A percentile compares a stretch with the other conserved stretches of the same genome.
These are phyloP conservation scores for Parasteatoda tepidariorum DNA, from an alignment of 1,140 invertebrate species.

Conservation along the genomic window DNA sequence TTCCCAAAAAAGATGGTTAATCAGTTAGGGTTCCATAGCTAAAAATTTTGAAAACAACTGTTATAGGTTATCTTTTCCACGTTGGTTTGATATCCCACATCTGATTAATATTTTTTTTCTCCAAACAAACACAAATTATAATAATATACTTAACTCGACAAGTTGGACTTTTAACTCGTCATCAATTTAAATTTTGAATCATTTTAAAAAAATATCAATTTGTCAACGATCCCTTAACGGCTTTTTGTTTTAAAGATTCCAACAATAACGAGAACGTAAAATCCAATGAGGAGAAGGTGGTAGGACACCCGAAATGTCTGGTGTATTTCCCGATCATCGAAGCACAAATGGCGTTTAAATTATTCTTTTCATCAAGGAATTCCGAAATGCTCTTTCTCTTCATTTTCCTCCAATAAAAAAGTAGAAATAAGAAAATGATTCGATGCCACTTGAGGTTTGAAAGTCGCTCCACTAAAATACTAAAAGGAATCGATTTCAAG, in stretches of 20 bases:
- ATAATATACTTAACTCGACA: no score
- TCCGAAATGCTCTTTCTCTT: slow-evolving; percentile 20
- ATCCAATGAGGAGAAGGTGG: not conserved
- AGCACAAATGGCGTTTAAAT: slow-evolving; percentile 57
- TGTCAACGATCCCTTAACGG: not conserved
- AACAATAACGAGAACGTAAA: not conserved
- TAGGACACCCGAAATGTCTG: slow-evolving; percentile 25
- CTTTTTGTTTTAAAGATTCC: not conserved
- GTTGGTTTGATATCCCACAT: no score
- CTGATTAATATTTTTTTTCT: no score
- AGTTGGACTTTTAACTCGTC: no score
- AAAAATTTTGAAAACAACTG: no score
- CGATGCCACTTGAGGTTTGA: slow-evolving; percentile 45
- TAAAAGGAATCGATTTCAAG: slow-evolving; percentile 30
- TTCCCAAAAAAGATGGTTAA: no score
- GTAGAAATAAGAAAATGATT: not conserved
- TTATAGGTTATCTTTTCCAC: no score
- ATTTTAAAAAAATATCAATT: no score
- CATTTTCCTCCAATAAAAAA: slow-evolving; percentile 17
- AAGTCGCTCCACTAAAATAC: not conserved
- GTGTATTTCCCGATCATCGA: slow-evolving; percentile 34
- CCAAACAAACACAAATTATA: no score
- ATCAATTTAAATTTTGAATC: no score
- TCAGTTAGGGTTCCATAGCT: no score
- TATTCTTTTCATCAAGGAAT: slow-evolving; percentile 48